Percentiles rank a stretch among this genome's conserved stretches.
Conservation (phyloP, 2,113 vertebrate genomes). For the Saguinus midas region DNA sequence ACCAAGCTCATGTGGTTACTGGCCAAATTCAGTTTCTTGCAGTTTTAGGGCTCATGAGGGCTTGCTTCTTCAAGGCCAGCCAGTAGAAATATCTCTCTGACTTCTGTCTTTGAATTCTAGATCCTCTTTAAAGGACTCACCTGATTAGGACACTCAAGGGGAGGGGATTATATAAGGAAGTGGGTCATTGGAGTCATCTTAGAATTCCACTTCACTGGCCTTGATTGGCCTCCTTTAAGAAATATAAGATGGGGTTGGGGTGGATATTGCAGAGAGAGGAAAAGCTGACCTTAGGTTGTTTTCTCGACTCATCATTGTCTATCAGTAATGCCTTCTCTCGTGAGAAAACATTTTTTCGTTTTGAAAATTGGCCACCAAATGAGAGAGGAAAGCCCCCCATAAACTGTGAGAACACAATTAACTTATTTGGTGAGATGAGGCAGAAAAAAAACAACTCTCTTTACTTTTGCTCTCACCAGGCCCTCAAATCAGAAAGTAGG, state of each 20-base stretch:
- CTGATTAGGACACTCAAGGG: not conserved
- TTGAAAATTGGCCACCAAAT: constrained; percentile 48
- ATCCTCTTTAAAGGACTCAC: not conserved
- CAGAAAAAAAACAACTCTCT: not conserved
- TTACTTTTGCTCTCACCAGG: not conserved
- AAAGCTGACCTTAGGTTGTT: not conserved
- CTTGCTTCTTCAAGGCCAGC: not conserved
- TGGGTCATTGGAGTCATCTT: not conserved
- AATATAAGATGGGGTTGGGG: not conserved
- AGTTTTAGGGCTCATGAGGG: not conserved
- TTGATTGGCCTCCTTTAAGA: not conserved
- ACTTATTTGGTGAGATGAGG: constrained; percentile 28
- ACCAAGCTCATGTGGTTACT: not conserved
- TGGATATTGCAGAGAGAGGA: not conserved
- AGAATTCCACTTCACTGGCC: not conserved
- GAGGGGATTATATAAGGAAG: not conserved
- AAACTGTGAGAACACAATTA: not conserved
- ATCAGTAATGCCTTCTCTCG: constrained; percentile 33
- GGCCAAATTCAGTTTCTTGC: not conserved
- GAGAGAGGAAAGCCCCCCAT: not conserved
- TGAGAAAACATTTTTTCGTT: constrained; percentile 47
- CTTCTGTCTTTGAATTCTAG: not conserved
- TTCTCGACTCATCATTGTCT: constrained; percentile 1
- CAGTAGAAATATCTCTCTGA: not conserved
- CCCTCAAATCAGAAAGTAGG: constrained; percentile 4